Evolutionary conservation across 2,888 invertebrate genomes (phyloP).

Genomic region (Drosophila acutilabella): DNA sequence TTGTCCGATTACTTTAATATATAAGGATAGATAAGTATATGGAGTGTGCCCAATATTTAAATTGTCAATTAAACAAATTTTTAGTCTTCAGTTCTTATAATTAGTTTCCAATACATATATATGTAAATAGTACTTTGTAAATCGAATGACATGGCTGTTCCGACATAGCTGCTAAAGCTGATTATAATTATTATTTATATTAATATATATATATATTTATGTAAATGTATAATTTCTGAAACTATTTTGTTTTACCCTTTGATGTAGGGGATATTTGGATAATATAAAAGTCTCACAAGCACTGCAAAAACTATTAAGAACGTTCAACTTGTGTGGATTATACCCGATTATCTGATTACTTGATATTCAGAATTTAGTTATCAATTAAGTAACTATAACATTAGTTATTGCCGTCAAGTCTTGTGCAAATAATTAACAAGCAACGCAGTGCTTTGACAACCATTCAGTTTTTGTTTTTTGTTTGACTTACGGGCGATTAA

Average conservation of each 20-base stretch:
- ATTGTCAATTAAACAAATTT: constrained; percentile 1
- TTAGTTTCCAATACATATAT: not conserved
- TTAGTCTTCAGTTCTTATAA: constrained; percentile 1
- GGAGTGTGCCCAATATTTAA: not conserved
- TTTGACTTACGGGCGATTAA: not conserved
- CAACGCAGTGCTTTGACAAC: constrained; percentile 6
- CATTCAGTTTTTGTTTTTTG: not conserved
- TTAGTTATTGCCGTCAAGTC: constrained; percentile 4
- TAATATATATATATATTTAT: not conserved
- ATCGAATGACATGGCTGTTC: not conserved
- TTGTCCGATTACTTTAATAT: not conserved
- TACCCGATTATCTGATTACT: not conserved
- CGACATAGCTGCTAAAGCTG: constrained; percentile 3
- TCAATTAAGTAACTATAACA: not conserved
- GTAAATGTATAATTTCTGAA: not conserved
- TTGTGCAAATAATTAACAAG: constrained; percentile 10
- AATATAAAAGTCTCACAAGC: constrained; percentile 4
- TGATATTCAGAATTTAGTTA: not conserved
- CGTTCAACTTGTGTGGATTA: not conserved
- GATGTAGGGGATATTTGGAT: not conserved
- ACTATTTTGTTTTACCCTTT: not conserved
- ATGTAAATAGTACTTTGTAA: not conserved
- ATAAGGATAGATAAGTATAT: not conserved
- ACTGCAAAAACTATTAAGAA: not conserved
- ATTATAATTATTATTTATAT: not conserved